Base-by-base conservation (phyloP, 2,797 vertebrate genomes). In the Chromis chromis region DNA sequence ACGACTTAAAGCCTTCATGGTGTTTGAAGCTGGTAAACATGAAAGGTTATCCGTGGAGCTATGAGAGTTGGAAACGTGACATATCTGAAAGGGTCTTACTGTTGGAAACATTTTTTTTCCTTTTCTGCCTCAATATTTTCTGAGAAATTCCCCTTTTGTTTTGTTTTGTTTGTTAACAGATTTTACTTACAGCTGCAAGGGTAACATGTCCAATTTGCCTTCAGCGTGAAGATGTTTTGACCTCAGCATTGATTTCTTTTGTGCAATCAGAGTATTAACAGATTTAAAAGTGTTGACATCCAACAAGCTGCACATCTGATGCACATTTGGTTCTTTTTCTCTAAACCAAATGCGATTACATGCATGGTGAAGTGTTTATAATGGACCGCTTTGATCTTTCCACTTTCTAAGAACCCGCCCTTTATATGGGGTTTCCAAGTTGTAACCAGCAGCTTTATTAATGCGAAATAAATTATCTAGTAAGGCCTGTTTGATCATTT, bases 1-100 rank as follows among this genome's bases (percentile, higher is more conserved):
- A 88, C 80, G 88, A 91, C 88, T 93, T 91, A 86, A 93, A 94
- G 88, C 92, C 86, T 90, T 72, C 70, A 36, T 57, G 67, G 83
- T 78, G 88, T 93, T 93, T 93, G 91, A 93, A 92, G 91, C 89
- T 90, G 88, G 91, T 89, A 87, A 93, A 94, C 93, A 93, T 92
- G 90, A 93, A 90, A 93, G 93, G 91, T 92, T 93, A 90, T 91
- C 89, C 74, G 69, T 64, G 69, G 84, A 65, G 85, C 84, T 82
- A 75, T 60, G 89, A 88, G 89, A 92, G 86, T 83, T 84, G 82
- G 77, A 83, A 85, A 70, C 76, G 79, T 86, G 83, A 89, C 88
- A 85, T 81, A 83, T 79, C 78, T 79, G 68, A 85, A 81, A 86
- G 71, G 82, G 63, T 86, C 65, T 82, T 48, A 78, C 82, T 78